Evolutionary conservation across 2,888 invertebrate species (phyloP), one percentile per base, ranked within the genome.

Genomic region (Acanthosepion pharaonis): DNA sequence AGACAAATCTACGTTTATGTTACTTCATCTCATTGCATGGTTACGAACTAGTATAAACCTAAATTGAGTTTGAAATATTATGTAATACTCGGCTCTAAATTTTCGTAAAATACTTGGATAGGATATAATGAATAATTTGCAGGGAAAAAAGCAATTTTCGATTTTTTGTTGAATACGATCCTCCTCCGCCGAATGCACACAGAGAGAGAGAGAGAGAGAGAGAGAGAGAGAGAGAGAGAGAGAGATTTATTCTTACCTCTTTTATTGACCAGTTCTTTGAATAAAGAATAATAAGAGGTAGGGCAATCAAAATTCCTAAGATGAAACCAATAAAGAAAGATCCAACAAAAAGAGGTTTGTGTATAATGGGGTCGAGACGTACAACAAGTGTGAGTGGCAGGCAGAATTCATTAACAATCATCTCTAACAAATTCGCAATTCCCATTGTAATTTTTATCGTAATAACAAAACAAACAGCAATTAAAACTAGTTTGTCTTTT

Each of bases 341-440:
- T 78, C 78, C 78, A 78, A 78, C 23, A n/a, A 78, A 78, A n/a
- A 78, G 78, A n/a, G 78, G 78, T 78, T 78, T 78, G n/a, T 78
- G 15, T 78, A 78, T n/a, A 0, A 33, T 78, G n/a, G 78, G n/a
- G 11, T n/a, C 78, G 9, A 5, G 78, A n/a, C 78, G 78, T 33
- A 78, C n/a, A 0, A 33, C 11, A 78, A 15, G 33, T 4, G 78
- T n/a, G 18, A 78, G n/a, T 3, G 78, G 78, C n/a, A 78, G 33
- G 18, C 78, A 78, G 78, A 78, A 78, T n/a, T 78, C 78, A n/a
- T 78, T 78, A 33, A n/a, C n/a, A 9, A 78, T 33, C 2, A 11
- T n/a, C n/a, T 78, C 78, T n/a, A 78, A 78, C 5, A 78, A 78
- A 33, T n/a, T n/a, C 11, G n/a, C 2, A 18, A n/a, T n/a, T 2